Conservation (phyloP, 2,797 vertebrate genomes). For the Urosaurus nigricauda region DNA sequence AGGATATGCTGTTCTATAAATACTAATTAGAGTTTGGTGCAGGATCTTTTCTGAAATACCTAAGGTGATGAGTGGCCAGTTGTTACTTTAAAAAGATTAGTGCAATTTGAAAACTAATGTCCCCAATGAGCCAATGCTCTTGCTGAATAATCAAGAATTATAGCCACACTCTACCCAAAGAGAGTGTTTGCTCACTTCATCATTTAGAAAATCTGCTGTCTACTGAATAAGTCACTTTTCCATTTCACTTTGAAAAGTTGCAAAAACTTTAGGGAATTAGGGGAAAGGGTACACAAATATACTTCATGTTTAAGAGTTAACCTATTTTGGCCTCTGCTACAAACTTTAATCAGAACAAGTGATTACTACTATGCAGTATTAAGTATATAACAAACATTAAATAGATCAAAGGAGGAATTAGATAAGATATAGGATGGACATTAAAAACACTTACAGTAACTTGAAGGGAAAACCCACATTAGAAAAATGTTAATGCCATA, state of each 20-base stretch:
- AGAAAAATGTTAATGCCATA: background rate
- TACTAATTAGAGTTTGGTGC: conserved; percentile 79
- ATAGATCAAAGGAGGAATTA: conserved; percentile 29
- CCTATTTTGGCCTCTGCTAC: conserved; percentile 2
- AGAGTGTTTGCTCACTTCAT: conserved; percentile 76
- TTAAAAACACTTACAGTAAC: background rate
- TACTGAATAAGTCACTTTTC: conserved; percentile 71
- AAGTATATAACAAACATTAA: conserved; percentile 24
- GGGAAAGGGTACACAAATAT: background rate
- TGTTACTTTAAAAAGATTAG: conserved; percentile 81
- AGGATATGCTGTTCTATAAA: conserved; percentile 76
- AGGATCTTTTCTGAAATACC: conserved; percentile 76
- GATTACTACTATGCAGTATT: conserved; percentile 39
- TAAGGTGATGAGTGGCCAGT: conserved; percentile 79
- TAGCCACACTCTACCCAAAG: conserved; percentile 72
- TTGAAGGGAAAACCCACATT: background rate
- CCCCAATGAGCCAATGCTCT: conserved; percentile 75
- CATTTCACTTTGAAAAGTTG: conserved; percentile 75
- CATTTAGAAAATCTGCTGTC: conserved; percentile 78
- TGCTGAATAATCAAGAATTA: conserved; percentile 78
- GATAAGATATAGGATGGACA: background rate
- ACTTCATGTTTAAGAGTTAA: background rate
- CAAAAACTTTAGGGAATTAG: conserved; percentile 59
- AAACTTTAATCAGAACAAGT: conserved; percentile 22
- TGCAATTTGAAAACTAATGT: conserved; percentile 78